These are phyloP conservation scores for Bambusicola thoracicus DNA, from an alignment of 2,113 vertebrate species.

Conservation along the genomic window DNA sequence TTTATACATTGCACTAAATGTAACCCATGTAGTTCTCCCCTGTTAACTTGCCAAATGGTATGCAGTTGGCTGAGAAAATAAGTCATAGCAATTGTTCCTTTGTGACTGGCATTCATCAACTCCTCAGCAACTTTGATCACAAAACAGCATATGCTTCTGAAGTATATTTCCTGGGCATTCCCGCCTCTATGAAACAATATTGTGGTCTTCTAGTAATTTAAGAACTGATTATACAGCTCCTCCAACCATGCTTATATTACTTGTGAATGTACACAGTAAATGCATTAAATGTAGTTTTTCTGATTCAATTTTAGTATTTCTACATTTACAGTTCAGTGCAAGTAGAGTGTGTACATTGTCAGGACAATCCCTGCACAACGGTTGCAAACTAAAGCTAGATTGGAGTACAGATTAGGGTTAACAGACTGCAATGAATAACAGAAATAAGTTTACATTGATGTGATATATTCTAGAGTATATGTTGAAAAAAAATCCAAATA, in stretches of 20 bases:
- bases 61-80: conserved; percentile 59
- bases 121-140: background rate
- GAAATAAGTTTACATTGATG: background rate
- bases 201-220: background rate
- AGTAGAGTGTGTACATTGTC: background rate
- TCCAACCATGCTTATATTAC: background rate
- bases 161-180: background rate
- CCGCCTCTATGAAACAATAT: background rate
- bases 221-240: background rate
- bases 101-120: background rate
- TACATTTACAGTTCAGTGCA: background rate
- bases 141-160: background rate
- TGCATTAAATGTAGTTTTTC: background rate
- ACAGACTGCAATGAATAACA: background rate
- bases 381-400: background rate
- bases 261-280: background rate
- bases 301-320: background rate
- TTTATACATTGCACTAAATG: conserved; percentile 55
- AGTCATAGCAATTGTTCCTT: conserved; percentile 50
- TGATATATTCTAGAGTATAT: accelerated
- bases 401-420: background rate
- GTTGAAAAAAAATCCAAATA: background rate
- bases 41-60: conserved; percentile 57
- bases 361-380: background rate
- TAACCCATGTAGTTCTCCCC: conserved; percentile 35